These are phyloP conservation scores for Enchytraeus crypticus DNA, from an alignment of 2,888 invertebrate species.

Conservation along the genomic window DNA sequence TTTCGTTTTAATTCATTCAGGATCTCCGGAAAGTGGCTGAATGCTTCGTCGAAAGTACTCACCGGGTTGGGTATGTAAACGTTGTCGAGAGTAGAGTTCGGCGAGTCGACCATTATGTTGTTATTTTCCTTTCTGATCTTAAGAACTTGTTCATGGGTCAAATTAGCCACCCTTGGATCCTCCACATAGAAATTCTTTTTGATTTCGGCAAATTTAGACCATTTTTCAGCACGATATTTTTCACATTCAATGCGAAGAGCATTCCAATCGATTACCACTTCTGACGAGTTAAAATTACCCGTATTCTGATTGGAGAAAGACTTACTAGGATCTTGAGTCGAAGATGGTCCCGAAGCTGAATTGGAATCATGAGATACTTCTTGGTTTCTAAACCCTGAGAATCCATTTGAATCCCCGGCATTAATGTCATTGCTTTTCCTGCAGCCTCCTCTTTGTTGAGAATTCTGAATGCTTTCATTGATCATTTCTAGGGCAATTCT, in stretches of 20 bases:
- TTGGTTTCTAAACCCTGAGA: no score
- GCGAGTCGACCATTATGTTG: conserved; percentile 58
- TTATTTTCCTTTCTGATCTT: conserved; percentile 40
- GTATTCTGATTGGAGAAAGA: no score
- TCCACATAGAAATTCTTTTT: conserved; percentile 76
- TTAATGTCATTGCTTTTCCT: neutral
- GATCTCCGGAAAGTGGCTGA: conserved; percentile 72
- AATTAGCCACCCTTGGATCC: conserved; percentile 60
- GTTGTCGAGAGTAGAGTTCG: conserved; percentile 15
- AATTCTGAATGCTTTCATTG: neutral
- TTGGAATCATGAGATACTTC: no score
- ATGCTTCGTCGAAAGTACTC: conserved; percentile 72
- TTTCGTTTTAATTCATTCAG: conserved; percentile 70
- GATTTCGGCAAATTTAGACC: conserved; percentile 57
- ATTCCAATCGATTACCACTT: conserved; percentile 46
- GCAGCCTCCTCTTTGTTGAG: neutral
- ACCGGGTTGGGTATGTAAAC: conserved; percentile 65
- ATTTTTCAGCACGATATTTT: conserved; percentile 51
- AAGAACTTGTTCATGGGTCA: conserved; percentile 45
- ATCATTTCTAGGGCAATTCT: neutral
- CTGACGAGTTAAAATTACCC: no score
- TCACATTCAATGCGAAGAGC: conserved; percentile 42
- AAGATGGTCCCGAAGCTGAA: no score
- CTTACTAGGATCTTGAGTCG: no score
- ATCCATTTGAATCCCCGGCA: no score